Base-by-base conservation (phyloP, 2,888 invertebrate genomes). In the Cheilosia scutellata region DNA sequence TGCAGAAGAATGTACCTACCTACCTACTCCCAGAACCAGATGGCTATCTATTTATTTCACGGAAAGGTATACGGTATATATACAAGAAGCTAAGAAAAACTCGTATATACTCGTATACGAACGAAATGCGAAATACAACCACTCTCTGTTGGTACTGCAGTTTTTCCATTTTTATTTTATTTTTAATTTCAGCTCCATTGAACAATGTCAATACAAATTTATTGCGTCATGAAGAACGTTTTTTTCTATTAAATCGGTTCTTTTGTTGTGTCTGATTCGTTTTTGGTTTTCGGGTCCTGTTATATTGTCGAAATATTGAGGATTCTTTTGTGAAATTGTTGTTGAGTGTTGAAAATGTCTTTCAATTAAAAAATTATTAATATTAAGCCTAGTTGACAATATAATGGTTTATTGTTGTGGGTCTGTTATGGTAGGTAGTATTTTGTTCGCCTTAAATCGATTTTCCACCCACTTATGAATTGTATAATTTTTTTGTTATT, bases 151-250 rank as follows among this genome's bases (percentile, higher is more conserved):
- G n/a, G 49, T 72, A 60, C 74, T 25, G 57, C 57, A 70, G 42
- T 57, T 60, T 40, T 13, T 25, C 5, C 6, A 31, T 20, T 74
- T 51, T 16, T 75, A 0, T 33, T 47, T 58, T 40, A 40, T 47
- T 47, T 33, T 68, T 55, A 82, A 72, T 62, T 86, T 82, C 72
- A 55, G 47, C 66, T 86, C 75, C 76, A 83, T 79, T 83, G 83
- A 79, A 70, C 75, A 80, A 80, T 75, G 80, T 84, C 84, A 84
- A 84, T 84, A 84, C 65, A 80, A 75, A 84, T 80, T 80, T 80
- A 84, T 84, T 84, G 75, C 80, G 84, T 71, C 75, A 80, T 75
- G 80, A 42, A 53, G 58, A 75, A 33, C 42, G 31, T n/a, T 44
- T 66, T 60, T 6, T 49, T 55, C 13, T 16, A 63, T 20, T 42